A percentile compares a stretch with the other conserved stretches of the same genome.
Evolutionary conservation across 2,797 vertebrate genomes (phyloP).

Genomic region (Myoxocephalus aenaeus): DNA sequence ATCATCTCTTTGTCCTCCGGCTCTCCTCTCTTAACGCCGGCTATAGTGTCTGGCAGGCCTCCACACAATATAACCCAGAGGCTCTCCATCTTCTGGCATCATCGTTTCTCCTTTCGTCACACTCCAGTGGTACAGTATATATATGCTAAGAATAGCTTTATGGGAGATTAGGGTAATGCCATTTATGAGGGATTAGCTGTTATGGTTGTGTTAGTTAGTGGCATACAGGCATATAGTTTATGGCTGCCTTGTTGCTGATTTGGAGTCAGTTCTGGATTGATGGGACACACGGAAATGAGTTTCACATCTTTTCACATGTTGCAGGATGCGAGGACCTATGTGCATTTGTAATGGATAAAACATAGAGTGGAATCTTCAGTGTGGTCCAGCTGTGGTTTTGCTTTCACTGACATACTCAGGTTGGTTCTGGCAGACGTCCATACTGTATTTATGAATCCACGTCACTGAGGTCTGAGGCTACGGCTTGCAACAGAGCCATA

Average conservation of each 20-base stretch:
- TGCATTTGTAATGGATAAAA: slow-evolving; percentile 49
- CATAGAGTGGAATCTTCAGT: slow-evolving; percentile 30
- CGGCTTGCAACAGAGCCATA: slow-evolving; percentile 49
- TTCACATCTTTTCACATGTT: slow-evolving; percentile 45
- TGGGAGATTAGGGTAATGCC: slow-evolving; percentile 49
- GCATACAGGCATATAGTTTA: slow-evolving; percentile 31
- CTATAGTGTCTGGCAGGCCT: slow-evolving; percentile 53
- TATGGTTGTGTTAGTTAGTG: slow-evolving; percentile 47
- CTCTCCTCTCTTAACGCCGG: slow-evolving; percentile 31
- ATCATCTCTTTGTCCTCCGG: slow-evolving; percentile 40
- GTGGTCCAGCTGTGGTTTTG: slow-evolving; percentile 34
- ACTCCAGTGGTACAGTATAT: slow-evolving; percentile 42
- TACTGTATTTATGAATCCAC: slow-evolving; percentile 29
- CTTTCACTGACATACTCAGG: not conserved
- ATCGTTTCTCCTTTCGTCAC: slow-evolving; percentile 51
- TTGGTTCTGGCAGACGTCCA: slow-evolving; percentile 14
- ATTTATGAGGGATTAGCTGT: slow-evolving; percentile 63
- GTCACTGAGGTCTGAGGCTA: slow-evolving; percentile 48
- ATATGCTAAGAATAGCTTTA: slow-evolving; percentile 58
- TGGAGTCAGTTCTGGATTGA: slow-evolving; percentile 41
- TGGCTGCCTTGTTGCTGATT: slow-evolving; percentile 43
- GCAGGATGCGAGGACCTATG: slow-evolving; percentile 23
- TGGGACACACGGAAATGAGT: slow-evolving; percentile 35
- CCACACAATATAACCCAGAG: slow-evolving; percentile 57
- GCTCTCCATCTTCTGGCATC: slow-evolving; percentile 62